Evolutionary conservation across 2,888 invertebrate genomes (phyloP).

Genomic region (Steinernema carpocapsae): DNA sequence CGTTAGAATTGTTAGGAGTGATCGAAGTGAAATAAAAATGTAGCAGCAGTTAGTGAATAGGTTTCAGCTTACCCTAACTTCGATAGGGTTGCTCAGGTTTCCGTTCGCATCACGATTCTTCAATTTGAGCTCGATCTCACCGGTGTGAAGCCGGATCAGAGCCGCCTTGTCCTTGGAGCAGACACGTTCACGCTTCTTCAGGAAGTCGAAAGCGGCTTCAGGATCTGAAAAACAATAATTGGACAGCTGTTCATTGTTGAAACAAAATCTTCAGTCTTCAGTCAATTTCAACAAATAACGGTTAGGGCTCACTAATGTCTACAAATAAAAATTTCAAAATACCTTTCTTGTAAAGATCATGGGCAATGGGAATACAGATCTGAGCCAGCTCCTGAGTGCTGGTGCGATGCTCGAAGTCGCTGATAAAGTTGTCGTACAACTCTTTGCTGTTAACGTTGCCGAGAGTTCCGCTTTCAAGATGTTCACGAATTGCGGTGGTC

Average conservation of each 20-base stretch:
- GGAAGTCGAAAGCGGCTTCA: conserved; percentile 83
- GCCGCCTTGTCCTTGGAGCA: conserved; percentile 86
- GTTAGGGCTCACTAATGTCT: not conserved
- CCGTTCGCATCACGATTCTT: conserved; percentile 70
- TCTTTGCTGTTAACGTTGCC: conserved; percentile 57
- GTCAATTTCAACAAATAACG: too few relatives aligned
- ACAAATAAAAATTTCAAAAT: conserved; percentile 55
- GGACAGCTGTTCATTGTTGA: conserved; percentile 34
- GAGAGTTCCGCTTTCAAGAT: not conserved
- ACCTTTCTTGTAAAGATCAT: conserved; percentile 57
- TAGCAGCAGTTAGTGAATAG: too few relatives aligned
- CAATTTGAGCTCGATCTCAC: conserved; percentile 73
- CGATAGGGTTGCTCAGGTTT: conserved; percentile 70
- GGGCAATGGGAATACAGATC: conserved; percentile 75
- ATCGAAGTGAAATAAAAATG: too few relatives aligned
- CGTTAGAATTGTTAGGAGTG: too few relatives aligned
- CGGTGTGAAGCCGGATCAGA: conserved; percentile 83
- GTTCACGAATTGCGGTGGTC: not conserved
- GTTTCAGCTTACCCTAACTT: conserved; percentile 57
- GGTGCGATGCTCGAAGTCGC: conserved; percentile 94
- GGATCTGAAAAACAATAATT: conserved; percentile 74
- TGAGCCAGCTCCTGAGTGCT: conserved; percentile 90
- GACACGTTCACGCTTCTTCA: conserved; percentile 86
- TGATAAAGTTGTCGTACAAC: conserved; percentile 87
- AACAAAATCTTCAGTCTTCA: not conserved